Evolutionary conservation across 2,797 vertebrate genomes (phyloP), one percentile per base, ranked within the genome.

Genomic region (Characodon lateralis): DNA sequence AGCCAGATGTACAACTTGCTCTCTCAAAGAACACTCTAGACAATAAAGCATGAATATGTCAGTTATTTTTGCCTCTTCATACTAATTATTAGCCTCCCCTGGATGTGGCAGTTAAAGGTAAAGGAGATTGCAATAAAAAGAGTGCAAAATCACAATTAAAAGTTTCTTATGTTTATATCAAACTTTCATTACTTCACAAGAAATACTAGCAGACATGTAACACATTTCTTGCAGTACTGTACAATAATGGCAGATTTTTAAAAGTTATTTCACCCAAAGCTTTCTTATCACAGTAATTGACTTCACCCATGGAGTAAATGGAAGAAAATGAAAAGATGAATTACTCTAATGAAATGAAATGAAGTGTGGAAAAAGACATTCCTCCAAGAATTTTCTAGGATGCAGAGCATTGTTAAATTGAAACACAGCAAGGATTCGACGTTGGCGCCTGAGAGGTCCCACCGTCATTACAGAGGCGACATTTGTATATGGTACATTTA

Each of bases 351-450:
- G 91, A 92, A 91, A 84, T 85, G 86, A 92, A 92, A 93, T 92
- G 92, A 89, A 93, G 90, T 86, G 92, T 94, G 91, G 93, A 92
- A 89, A 91, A 78, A 93, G 80, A 94, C 87, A 88, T 92, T 94
- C 93, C 93, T 94, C 89, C 83, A 89, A 88, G 89, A 91, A 92
- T 93, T 91, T 87, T 84, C 84, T 71, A 83, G 78, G 86, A 90
- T 80, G 77, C 84, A 84, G 88, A 74, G 68, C 72, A 83, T 94
- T 84, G 79, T 91, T 95, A 95, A 96, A 94, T 96, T 96, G 95
- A 96, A 96, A 93, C 93, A 94, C 94, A 93, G 92, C 91, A 91
- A 94, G 88, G 73, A 93, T 92, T 92, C 86, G 84, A 92, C 88
- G 80, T 80, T 79, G 86, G 61, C 76, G 71, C 70, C 61, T 87